A percentile compares a stretch with the other conserved stretches of the same genome.
Conservation (phyloP, 2,888 invertebrate genomes). For the Cephus pulcher region DNA sequence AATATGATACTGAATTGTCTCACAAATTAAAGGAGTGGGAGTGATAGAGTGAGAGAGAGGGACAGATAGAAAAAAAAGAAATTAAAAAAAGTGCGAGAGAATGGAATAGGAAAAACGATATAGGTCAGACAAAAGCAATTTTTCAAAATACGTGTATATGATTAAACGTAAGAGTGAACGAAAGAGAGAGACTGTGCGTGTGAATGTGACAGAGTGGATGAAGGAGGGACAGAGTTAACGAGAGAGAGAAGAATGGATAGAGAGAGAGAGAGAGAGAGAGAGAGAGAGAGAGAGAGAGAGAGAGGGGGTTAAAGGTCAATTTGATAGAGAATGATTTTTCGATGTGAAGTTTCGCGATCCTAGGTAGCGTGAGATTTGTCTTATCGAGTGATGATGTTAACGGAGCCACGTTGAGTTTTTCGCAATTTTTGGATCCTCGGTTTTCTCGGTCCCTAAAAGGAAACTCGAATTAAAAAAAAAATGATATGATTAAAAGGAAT, state of each 20-base stretch:
- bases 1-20: background rate
- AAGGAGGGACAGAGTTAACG: background rate
- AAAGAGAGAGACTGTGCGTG: background rate
- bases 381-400: background rate
- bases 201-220: background rate
- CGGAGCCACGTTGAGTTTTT: conserved; percentile 9
- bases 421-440: conserved; percentile 6
- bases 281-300: background rate
- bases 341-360: conserved; percentile 30
- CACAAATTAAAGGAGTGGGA: background rate
- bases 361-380: conserved; percentile 6
- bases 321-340: conserved; percentile 4
- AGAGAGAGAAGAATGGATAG: background rate
- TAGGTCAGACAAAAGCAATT: background rate
- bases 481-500: conserved; percentile 20
- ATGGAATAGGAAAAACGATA: background rate
- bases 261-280: background rate
- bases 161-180: background rate
- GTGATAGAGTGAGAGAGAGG: background rate
- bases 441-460: conserved; percentile 46
- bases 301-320: conserved; percentile 19
- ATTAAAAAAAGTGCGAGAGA: background rate
- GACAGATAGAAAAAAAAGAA: background rate
- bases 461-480: conserved; percentile 22
- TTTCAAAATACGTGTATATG: background rate